These are phyloP conservation scores for Rhincodon typus DNA, from an alignment of 2,797 vertebrate genomes.

Conservation along the genomic window DNA sequence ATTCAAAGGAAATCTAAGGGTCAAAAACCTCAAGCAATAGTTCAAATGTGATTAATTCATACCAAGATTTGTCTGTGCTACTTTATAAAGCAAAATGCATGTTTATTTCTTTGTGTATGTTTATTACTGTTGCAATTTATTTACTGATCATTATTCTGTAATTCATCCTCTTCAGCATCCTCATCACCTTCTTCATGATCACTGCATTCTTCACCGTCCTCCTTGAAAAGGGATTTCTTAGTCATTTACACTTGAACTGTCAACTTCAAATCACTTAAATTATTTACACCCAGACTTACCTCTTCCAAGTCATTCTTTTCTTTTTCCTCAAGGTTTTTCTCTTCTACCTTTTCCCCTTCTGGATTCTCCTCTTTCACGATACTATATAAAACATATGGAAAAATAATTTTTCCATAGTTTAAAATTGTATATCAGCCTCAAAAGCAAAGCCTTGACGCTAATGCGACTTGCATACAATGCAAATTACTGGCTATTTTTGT, in stretches of 20 bases:
- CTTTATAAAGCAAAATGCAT: constrained; percentile 8
- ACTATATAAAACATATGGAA: constrained; percentile 52
- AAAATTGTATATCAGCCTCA: not conserved
- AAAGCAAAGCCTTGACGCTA: not conserved
- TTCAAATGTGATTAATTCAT: not conserved
- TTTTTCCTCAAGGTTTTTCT: constrained; percentile 64
- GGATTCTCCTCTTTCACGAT: constrained; percentile 76
- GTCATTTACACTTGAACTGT: not conserved
- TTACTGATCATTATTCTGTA: too few species aligned
- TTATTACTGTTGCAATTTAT: too few species aligned
- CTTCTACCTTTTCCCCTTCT: constrained; percentile 75
- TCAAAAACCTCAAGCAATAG: constrained; percentile 33
- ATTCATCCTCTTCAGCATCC: constrained; percentile 85
- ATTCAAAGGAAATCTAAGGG: not conserved
- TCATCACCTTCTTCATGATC: constrained; percentile 81
- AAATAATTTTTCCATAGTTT: not conserved
- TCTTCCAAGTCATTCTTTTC: constrained; percentile 66
- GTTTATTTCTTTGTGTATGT: too few species aligned
- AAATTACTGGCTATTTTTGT: not conserved
- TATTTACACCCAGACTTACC: constrained; percentile 51
- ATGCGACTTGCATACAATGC: too few species aligned
- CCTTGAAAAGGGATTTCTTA: constrained; percentile 48
- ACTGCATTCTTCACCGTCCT: constrained; percentile 72
- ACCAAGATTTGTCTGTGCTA: not conserved
- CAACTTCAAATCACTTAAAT: not conserved